phyloP scores from a whole-genome alignment of 2,113 vertebrate genomes.

The Labeo catla region DNA sequence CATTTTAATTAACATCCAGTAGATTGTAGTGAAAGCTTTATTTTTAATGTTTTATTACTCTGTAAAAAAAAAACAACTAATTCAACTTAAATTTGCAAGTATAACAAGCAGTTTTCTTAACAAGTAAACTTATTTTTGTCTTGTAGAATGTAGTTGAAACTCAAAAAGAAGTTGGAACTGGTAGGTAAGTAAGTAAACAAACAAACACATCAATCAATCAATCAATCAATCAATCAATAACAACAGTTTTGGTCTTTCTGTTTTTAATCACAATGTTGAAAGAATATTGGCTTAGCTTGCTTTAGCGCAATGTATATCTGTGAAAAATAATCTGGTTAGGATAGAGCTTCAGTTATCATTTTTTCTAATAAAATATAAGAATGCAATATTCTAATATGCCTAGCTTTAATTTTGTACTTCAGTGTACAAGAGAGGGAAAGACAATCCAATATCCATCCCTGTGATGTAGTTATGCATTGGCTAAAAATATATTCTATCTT shows the following conservation, averaged over 20 bases:
- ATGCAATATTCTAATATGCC: slow-evolving; percentile 11
- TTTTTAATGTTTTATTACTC: too few relatives aligned
- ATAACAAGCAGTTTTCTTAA: too few relatives aligned
- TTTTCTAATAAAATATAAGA: slow-evolving; percentile 15
- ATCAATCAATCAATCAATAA: too few relatives aligned
- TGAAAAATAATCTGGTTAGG: neutral
- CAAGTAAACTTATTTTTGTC: too few relatives aligned
- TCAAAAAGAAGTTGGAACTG: too few relatives aligned
- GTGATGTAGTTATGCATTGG: slow-evolving; percentile 19
- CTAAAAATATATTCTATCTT: neutral
- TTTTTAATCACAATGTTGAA: neutral
- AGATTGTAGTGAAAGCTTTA: too few relatives aligned
- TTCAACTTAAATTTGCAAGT: too few relatives aligned
- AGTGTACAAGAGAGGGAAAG: neutral
- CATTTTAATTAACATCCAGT: too few relatives aligned
- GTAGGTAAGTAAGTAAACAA: too few relatives aligned
- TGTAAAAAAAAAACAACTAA: too few relatives aligned
- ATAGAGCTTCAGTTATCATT: neutral
- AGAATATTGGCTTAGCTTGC: slow-evolving; percentile 3
- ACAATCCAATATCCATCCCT: slow-evolving; percentile 14
- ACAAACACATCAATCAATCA: neutral
- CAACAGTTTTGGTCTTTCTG: neutral
- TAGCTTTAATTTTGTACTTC: slow-evolving; percentile 31
- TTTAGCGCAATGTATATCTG: neutral
- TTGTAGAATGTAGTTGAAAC: too few relatives aligned